A percentile compares a stretch with the other conserved stretches of the same genome.
phyloP scores from a whole-genome alignment of 2,113 vertebrate genomes.

The Myanophis thanlyinensis region DNA sequence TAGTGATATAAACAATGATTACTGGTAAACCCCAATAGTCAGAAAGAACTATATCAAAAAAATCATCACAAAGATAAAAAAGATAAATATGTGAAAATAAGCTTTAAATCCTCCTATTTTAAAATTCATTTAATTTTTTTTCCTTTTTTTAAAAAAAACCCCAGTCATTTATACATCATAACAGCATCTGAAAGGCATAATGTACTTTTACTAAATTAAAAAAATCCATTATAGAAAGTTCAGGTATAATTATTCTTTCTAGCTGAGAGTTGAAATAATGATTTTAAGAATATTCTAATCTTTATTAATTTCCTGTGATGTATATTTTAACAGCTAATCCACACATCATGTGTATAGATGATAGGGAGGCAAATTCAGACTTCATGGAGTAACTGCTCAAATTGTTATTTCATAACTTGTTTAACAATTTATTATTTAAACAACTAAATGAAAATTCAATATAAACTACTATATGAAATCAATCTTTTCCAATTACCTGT shows the following conservation, averaged over 20 bases:
- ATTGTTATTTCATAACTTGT: background rate
- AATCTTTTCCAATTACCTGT: constrained; percentile 75
- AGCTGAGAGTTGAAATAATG: background rate
- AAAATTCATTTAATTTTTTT: background rate
- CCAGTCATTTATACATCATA: background rate
- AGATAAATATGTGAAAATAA: background rate
- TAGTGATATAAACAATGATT: background rate
- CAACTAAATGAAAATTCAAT: background rate
- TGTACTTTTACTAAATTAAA: background rate
- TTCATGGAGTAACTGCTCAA: background rate
- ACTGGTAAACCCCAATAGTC: background rate
- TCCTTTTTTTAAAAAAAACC: background rate
- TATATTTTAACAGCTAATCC: background rate
- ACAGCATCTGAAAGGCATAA: background rate
- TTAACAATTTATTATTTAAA: background rate
- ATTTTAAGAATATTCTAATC: background rate
- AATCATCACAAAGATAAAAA: background rate
- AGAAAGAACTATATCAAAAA: background rate
- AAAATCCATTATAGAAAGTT: background rate
- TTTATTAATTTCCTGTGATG: background rate
- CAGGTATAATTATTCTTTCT: background rate
- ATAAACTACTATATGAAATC: too few species aligned
- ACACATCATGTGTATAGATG: background rate
- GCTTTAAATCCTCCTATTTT: background rate
- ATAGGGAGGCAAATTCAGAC: background rate